Percentiles rank a stretch among this genome's conserved stretches.
Conservation (phyloP, 1,140 invertebrate species). For the Mesaphorura yosii region DNA sequence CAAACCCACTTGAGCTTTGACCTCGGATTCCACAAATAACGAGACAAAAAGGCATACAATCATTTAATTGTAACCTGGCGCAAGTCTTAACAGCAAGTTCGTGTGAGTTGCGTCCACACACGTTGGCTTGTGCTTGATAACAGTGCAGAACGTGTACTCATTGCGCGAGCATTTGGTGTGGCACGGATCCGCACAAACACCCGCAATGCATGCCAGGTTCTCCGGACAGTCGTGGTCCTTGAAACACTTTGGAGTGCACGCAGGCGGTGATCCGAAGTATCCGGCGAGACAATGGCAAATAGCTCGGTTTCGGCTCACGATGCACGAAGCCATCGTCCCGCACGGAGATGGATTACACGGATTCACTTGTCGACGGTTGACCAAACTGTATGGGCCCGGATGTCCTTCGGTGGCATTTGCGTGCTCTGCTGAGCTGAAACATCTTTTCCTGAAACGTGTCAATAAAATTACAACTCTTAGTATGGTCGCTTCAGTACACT, state of each 20-base stretch:
- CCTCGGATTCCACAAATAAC: too few relatives aligned
- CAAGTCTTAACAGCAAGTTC: conserved; percentile 23
- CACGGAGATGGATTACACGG: conserved; percentile 18
- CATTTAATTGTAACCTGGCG: too few relatives aligned
- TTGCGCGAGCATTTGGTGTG: conserved; percentile 30
- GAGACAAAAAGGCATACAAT: too few relatives aligned
- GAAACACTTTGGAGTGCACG: conserved; percentile 30
- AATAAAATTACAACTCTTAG: not conserved
- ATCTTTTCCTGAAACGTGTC: conserved; percentile 22
- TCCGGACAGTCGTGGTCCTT: conserved; percentile 29
- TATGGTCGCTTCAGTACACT: not conserved
- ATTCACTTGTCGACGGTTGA: conserved; percentile 17
- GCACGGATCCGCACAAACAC: conserved; percentile 29
- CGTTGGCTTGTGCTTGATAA: conserved; percentile 30
- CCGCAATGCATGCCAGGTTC: conserved; percentile 29
- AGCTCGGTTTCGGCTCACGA: conserved; percentile 26
- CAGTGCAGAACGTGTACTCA: conserved; percentile 31
- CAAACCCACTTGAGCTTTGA: too few relatives aligned
- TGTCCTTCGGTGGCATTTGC: conserved; percentile 24
- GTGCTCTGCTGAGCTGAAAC: conserved; percentile 25
- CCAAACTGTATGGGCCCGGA: conserved; percentile 29
- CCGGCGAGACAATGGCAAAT: conserved; percentile 30
- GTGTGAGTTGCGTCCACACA: conserved; percentile 31
- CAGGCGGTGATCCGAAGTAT: conserved; percentile 30
- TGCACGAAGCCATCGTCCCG: conserved; percentile 30